phyloP scores from a whole-genome alignment of 1,140 invertebrate species.

The Amyelois transitella region DNA sequence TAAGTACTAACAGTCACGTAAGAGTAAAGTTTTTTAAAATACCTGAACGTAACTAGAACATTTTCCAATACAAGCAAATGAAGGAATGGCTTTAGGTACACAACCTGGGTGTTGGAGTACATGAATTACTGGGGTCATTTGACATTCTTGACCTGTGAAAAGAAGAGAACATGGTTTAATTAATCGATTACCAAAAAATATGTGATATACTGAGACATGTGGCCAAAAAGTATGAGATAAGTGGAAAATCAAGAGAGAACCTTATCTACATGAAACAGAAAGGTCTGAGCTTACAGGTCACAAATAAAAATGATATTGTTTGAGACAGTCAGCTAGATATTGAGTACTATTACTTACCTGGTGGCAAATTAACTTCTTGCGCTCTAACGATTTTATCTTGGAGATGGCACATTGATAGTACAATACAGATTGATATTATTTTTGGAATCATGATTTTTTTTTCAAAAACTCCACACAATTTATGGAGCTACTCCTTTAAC shows the following conservation, averaged over 20 bases:
- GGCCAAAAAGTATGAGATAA: too few species aligned
- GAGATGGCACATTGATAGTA: slow-evolving; percentile 27
- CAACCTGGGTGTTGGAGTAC: slow-evolving; percentile 93
- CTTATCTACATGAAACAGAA: too few species aligned
- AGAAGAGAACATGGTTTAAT: not conserved
- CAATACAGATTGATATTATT: not conserved
- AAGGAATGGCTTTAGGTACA: slow-evolving; percentile 93
- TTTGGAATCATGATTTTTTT: slow-evolving; percentile 7
- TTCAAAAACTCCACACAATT: not conserved
- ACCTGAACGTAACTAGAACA: slow-evolving; percentile 95
- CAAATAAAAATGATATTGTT: too few species aligned
- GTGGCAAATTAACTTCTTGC: slow-evolving; percentile 50
- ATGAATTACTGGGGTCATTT: slow-evolving; percentile 93
- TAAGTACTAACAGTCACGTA: not conserved
- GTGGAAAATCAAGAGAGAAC: too few species aligned
- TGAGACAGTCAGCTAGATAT: not conserved
- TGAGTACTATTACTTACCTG: slow-evolving; percentile 35
- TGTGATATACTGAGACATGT: too few species aligned
- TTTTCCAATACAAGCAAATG: slow-evolving; percentile 92
- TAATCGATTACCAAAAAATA: not conserved
- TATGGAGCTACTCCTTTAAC: not conserved
- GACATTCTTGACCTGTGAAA: slow-evolving; percentile 84
- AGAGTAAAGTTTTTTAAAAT: slow-evolving; percentile 28
- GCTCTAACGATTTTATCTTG: slow-evolving; percentile 31
- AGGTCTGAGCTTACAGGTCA: too few species aligned